Evolutionary conservation across 2,888 invertebrate genomes (phyloP), one percentile per base, ranked within the genome.

Genomic region (Lithophane leautieri): DNA sequence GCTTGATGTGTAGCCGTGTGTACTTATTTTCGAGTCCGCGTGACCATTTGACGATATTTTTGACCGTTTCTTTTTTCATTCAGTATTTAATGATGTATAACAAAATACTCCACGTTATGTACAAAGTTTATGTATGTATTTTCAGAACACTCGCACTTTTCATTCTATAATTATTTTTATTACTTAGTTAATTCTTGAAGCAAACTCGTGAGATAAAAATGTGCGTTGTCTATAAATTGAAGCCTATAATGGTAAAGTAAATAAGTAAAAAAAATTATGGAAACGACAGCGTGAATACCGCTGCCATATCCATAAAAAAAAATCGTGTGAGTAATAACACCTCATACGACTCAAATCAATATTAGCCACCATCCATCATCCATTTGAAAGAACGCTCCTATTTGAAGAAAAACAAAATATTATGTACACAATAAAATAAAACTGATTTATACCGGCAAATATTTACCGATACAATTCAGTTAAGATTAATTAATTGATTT

Each of bases 151-250:
- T 62, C 42, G 16, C 42, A 60, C 9, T 52, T 68, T 47, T 47
- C 9, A 54, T 34, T 52, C 14, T 47, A 14, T 19, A 65, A 44
- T 44, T 34, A 47, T 25, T 68, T 58, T 62, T n/a, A 74, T 34
- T n/a, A 3, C 3, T 58, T 60, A 22, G 25, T 19, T 50, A 58
- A 72, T 56, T 47, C 14, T 44, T 12, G 25, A 34, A 22, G 42
- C 54, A 25, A 77, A 42, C 61, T 28, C 7, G n/a, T 56, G 22
- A 60, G 75, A 65, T 74, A 66, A 78, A 71, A 81, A 47, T 16
- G 8, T 65, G n/a, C 40, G 19, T 42, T n/a, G 25, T 52, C 34
- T 56, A 40, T 73, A 22, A 52, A 65, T 52, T 72, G 61, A 62
- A 72, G 73, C 54, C 61, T 62, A 47, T 52, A 16, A 74, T 74